phyloP scores from a whole-genome alignment of 2,113 vertebrate species.

The Ranitomeya imitator region DNA sequence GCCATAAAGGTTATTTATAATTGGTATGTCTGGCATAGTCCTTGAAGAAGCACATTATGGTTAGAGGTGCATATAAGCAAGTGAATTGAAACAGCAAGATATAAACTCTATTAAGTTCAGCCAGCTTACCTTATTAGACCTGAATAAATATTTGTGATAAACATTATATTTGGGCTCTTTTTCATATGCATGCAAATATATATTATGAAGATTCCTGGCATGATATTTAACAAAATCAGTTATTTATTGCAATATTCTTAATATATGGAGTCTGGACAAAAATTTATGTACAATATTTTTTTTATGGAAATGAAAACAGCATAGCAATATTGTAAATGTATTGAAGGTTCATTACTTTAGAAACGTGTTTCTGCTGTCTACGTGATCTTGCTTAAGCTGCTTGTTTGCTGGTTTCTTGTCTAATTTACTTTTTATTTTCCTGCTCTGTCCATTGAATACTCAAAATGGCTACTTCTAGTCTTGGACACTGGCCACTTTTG shows the following conservation, averaged over 20 bases:
- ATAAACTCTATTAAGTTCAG: conserved; percentile 40
- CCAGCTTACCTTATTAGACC: conserved; percentile 37
- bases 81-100: conserved; percentile 50
- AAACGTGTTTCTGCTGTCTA: too few species aligned
- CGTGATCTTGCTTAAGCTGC: too few species aligned
- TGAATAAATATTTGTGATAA: conserved; percentile 55
- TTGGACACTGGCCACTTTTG: too few species aligned
- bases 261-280: neutral
- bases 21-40: conserved; percentile 54
- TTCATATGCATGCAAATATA: conserved; percentile 29
- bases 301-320: neutral
- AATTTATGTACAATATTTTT: neutral
- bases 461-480: too few species aligned
- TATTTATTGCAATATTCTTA: neutral
- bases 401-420: too few species aligned
- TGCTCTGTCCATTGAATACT: too few species aligned
- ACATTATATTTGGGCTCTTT: conserved; percentile 22
- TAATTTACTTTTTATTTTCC: too few species aligned
- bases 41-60: conserved; percentile 53
- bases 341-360: neutral
- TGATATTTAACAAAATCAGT: neutral
- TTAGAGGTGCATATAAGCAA: conserved; percentile 54
- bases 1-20: conserved; percentile 58
- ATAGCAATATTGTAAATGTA: neutral
- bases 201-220: neutral